Base-by-base conservation (phyloP, 2,797 vertebrate species). In the Columba guinea region DNA sequence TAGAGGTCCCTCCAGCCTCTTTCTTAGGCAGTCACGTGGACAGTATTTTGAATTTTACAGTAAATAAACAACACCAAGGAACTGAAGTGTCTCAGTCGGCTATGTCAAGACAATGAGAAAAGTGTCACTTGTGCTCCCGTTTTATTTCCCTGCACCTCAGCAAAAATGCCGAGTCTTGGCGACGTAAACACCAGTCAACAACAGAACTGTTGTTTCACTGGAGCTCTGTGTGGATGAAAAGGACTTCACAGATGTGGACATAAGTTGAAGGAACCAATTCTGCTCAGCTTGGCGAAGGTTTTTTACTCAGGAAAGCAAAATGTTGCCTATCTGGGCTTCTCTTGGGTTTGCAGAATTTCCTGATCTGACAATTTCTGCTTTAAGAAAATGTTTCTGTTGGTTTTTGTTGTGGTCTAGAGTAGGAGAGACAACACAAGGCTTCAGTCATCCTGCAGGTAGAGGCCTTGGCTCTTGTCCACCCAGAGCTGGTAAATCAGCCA, bases 31-130 rank as follows among this genome's bases (percentile, higher is more conserved):
- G 65, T 95, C 94, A 60, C 88, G 83, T 90, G 49, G 53, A 86
- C 69, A 96, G 71, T 74, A 65, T 93, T 97, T 79, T 79, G 91
- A 87, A 73, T 94, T 93, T 88, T 87, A 95, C 74, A 91, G 95
- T 94, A 94, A 77, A 78, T 94, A 92, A 93, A 91, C 93, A 94
- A 87, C 91, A 96, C 93, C 70, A 93, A 94, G 87, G 91, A 89
- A 91, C 95, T 95, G 69, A 96, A 94, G 78, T 88, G 92, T 94
- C 96, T 87, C 64, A 91, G 93, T 90, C 55, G 22, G 93, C 94
- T 95, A 78, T 16, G 87, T 49, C 2, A 44, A 90, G 94, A 97
- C 96, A 91, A 95, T 65, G 87, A 65, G 80, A 48, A 85, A 84
- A 76, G 62, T 79, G 49, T 87, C 27, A 56, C 58, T 80, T 76